Evolutionary conservation across 2,113 vertebrate genomes (phyloP).

Genomic region (Melanocharis versteri): DNA sequence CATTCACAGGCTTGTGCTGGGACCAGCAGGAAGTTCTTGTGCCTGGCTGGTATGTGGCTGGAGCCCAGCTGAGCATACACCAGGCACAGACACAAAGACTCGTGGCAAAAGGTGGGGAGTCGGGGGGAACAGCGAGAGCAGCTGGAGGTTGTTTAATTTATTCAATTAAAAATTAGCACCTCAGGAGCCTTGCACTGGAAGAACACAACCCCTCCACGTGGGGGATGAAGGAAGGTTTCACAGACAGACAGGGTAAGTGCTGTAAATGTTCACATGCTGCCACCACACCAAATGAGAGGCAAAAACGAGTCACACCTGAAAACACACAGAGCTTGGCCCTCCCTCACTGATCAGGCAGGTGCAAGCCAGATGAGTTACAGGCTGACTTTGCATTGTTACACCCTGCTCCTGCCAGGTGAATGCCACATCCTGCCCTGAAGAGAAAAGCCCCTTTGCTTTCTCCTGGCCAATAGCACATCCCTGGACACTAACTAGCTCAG

Average conservation of each 20-base stretch:
- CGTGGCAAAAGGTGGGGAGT: neutral
- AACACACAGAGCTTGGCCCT: neutral
- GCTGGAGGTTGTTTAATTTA: neutral
- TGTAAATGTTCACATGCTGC: neutral
- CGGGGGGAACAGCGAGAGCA: neutral
- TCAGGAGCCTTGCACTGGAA: neutral
- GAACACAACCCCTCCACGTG: neutral
- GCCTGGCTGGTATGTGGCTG: neutral
- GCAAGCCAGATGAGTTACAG: neutral
- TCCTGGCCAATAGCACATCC: neutral
- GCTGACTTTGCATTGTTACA: neutral
- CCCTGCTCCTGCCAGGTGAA: neutral
- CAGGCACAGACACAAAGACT: neutral
- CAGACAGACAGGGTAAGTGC: neutral
- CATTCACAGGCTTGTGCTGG: rapidly evolving
- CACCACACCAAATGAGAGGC: neutral
- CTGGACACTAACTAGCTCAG: neutral
- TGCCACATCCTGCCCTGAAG: rapidly evolving
- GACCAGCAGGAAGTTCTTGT: neutral
- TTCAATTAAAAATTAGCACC: neutral
- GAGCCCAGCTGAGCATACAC: rapidly evolving
- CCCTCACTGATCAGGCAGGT: neutral
- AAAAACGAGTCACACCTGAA: neutral
- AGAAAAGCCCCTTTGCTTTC: neutral
- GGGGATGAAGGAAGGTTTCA: neutral